Evolutionary conservation across 1,140 invertebrate species (phyloP).

Genomic region (Atta cephalotes): DNA sequence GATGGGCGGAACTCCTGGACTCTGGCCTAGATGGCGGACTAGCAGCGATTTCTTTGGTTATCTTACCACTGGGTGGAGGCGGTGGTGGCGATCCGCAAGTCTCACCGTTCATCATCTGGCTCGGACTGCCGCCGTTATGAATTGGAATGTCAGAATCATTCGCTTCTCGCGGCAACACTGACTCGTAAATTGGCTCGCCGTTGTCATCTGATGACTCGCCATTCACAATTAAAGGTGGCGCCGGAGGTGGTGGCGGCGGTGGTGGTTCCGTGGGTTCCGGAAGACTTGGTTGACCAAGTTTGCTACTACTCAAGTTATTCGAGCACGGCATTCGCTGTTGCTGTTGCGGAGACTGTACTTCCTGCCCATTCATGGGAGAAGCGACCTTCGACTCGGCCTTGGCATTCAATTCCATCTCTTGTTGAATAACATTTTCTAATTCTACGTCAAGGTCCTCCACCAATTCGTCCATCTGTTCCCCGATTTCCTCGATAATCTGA

Average conservation of each 20-base stretch:
- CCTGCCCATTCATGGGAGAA: constrained; percentile 80
- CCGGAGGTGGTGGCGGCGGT: constrained; percentile 83
- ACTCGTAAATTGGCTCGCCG: constrained; percentile 94
- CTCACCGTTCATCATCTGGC: constrained; percentile 79
- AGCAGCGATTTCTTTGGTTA: constrained; percentile 77
- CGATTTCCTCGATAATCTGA: constrained; percentile 94
- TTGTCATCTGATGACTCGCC: constrained; percentile 79
- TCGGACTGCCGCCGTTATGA: constrained; percentile 79
- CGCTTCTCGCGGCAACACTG: constrained; percentile 91
- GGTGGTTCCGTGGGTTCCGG: constrained; percentile 92
- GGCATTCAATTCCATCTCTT: constrained; percentile 85
- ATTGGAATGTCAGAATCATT: constrained; percentile 79
- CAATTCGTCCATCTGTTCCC: constrained; percentile 93
- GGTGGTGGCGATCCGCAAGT: constrained; percentile 87
- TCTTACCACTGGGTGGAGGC: constrained; percentile 81
- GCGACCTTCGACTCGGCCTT: constrained; percentile 82
- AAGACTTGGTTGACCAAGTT: constrained; percentile 86
- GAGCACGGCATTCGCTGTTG: constrained; percentile 66
- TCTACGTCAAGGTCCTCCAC: constrained; percentile 93
- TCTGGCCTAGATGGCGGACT: constrained; percentile 79
- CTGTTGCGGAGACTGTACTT: constrained; percentile 75
- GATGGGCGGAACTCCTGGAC: constrained; percentile 72
- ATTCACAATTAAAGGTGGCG: constrained; percentile 76
- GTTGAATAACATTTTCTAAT: constrained; percentile 88
- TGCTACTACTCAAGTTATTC: constrained; percentile 55